These are phyloP conservation scores for Acanthurus leucopareius DNA, from an alignment of 2,797 vertebrate genomes.

Conservation along the genomic window DNA sequence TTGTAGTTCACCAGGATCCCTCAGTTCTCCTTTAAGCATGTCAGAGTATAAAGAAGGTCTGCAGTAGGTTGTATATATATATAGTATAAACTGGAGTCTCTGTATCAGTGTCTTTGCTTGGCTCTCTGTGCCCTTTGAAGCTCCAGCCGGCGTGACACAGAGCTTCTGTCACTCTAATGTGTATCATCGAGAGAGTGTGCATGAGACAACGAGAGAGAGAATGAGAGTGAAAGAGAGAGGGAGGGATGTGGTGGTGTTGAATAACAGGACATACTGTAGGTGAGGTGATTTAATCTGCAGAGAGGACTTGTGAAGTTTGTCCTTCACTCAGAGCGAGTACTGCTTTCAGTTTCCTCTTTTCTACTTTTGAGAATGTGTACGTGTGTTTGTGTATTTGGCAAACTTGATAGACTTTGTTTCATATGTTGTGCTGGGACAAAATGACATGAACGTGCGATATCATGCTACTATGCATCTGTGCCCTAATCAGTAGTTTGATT, in stretches of 20 bases:
- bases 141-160: conserved; percentile 38
- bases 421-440: conserved; percentile 61
- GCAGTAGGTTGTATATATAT: conserved; percentile 73
- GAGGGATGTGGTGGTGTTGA: conserved; percentile 28
- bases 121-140: conserved; percentile 59
- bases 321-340: conserved; percentile 58
- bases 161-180: conserved; percentile 59
- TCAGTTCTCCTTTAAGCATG: conserved; percentile 56
- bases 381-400: conserved; percentile 67
- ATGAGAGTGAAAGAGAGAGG: too few relatives aligned
- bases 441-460: conserved; percentile 40
- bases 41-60: conserved; percentile 55
- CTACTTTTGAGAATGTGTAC: conserved; percentile 73
- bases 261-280: conserved; percentile 51
- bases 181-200: conserved; percentile 66
- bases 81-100: conserved; percentile 73
- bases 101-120: conserved; percentile 74
- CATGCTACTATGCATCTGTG: conserved; percentile 70
- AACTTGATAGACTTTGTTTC: conserved; percentile 67
- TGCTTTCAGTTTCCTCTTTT: conserved; percentile 69
- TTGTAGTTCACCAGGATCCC: conserved; percentile 54
- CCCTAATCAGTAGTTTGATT: conserved; percentile 54
- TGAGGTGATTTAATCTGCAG: conserved; percentile 56
- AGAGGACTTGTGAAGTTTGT: conserved; percentile 65
- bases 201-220: conserved; percentile 45